These are phyloP conservation scores for Thamnophis elegans DNA, from an alignment of 2,797 vertebrate genomes.

Conservation along the genomic window DNA sequence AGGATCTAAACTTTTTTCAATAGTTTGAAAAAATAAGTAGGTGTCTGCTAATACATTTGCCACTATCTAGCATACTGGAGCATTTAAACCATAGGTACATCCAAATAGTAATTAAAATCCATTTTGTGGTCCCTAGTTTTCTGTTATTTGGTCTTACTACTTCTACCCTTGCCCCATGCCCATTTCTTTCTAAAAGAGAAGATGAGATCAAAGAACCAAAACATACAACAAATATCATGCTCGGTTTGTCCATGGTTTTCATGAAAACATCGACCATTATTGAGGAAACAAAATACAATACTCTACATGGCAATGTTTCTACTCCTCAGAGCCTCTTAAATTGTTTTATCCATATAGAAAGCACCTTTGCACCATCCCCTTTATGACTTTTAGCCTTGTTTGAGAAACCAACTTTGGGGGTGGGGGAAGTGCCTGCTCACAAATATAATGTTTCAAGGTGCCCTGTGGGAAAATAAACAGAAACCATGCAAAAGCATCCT, in stretches of 20 bases:
- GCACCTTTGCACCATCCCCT: background rate
- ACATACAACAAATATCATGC: background rate
- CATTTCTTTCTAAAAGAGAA: background rate
- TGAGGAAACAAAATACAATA: background rate
- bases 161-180: too few species aligned
- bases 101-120: background rate
- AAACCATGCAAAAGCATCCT: background rate
- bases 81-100: background rate
- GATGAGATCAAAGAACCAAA: background rate
- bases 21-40: background rate
- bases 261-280: background rate
- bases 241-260: background rate
- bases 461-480: conserved; percentile 21
- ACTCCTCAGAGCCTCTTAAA: background rate
- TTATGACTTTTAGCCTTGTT: background rate
- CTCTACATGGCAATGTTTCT: background rate
- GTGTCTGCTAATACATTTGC: background rate
- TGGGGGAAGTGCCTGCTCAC: background rate
- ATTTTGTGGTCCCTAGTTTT: background rate
- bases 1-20: background rate
- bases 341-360: background rate
- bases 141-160: background rate
- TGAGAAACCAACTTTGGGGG: background rate
- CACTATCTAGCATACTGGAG: background rate
- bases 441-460: background rate